Conservation (phyloP, 2,797 vertebrate species). For the Acanthornis magna region DNA sequence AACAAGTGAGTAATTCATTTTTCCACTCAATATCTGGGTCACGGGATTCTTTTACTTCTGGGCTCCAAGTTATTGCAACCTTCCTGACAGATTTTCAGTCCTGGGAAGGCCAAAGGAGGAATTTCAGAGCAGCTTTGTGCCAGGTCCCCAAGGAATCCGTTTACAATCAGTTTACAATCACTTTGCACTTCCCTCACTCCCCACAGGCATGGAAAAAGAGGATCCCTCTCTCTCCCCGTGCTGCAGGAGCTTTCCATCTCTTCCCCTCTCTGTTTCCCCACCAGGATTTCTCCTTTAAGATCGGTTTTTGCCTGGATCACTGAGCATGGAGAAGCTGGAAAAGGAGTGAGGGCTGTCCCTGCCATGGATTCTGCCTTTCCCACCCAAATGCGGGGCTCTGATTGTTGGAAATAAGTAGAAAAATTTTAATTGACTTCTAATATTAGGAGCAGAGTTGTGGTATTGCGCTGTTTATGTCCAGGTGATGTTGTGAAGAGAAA, state of each 20-base stretch:
- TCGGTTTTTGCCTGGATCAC: background rate
- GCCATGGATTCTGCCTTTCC: background rate
- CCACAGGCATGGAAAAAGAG: background rate
- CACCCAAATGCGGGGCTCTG: background rate
- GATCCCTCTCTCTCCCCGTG: background rate
- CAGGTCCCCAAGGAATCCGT: background rate
- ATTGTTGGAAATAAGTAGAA: background rate
- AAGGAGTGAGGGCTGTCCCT: background rate
- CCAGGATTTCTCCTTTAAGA: background rate
- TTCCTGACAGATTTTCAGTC: background rate
- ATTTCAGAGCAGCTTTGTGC: background rate
- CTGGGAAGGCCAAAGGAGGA: background rate
- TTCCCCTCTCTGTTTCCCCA: background rate
- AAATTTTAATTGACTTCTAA: background rate
- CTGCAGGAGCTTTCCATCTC: background rate
- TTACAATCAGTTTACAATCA: background rate
- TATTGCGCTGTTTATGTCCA: background rate
- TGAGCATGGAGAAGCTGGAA: background rate
- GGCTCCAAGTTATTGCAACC: background rate
- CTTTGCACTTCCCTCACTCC: background rate
- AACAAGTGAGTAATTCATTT: conserved; percentile 56
- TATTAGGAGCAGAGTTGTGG: background rate
- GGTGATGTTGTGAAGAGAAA: background rate
- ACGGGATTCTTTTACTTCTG: background rate
- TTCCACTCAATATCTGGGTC: conserved; percentile 27